A percentile compares a stretch with the other conserved stretches of the same genome.
Evolutionary conservation across 2,888 invertebrate genomes (phyloP).

Genomic region (Candidula unifasciata): DNA sequence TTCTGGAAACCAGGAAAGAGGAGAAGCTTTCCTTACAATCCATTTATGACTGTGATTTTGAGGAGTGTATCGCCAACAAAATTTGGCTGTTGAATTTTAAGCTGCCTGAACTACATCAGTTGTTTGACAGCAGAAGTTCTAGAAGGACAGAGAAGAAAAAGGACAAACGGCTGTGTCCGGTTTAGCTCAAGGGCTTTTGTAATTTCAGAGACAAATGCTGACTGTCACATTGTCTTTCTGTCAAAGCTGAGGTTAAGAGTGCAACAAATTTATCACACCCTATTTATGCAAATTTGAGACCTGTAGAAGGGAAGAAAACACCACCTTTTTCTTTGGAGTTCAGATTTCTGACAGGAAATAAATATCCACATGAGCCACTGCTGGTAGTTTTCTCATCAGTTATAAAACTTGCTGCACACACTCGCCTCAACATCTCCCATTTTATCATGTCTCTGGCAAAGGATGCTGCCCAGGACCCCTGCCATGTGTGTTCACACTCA

Average conservation of each 20-base stretch:
- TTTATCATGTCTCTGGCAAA: conserved; percentile 66
- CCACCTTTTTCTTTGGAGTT: conserved; percentile 68
- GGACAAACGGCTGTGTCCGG: conserved; percentile 61
- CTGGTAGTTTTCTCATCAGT: conserved; percentile 69
- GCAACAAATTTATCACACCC: conserved; percentile 30
- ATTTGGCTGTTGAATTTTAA: conserved; percentile 70
- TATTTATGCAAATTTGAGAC: conserved; percentile 45
- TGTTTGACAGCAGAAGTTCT: conserved; percentile 52
- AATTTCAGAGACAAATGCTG: conserved; percentile 67
- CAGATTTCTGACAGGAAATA: conserved; percentile 68
- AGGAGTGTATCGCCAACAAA: conserved; percentile 66
- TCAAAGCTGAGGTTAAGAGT: background rate
- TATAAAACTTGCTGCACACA: conserved; percentile 62
- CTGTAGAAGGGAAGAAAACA: conserved; percentile 21
- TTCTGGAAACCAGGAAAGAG: conserved; percentile 66
- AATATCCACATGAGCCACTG: conserved; percentile 71
- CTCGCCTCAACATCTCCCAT: conserved; percentile 69
- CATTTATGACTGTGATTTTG: conserved; percentile 70
- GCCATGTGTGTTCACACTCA: conserved; percentile 72
- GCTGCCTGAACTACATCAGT: conserved; percentile 60
- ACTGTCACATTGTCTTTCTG: conserved; percentile 57
- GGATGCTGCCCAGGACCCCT: conserved; percentile 58
- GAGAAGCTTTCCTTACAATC: conserved; percentile 72
- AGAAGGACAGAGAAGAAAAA: conserved; percentile 14
- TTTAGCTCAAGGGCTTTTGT: conserved; percentile 70